Evolutionary conservation across 2,888 invertebrate species (phyloP).

Genomic region (Ophion ellenae): DNA sequence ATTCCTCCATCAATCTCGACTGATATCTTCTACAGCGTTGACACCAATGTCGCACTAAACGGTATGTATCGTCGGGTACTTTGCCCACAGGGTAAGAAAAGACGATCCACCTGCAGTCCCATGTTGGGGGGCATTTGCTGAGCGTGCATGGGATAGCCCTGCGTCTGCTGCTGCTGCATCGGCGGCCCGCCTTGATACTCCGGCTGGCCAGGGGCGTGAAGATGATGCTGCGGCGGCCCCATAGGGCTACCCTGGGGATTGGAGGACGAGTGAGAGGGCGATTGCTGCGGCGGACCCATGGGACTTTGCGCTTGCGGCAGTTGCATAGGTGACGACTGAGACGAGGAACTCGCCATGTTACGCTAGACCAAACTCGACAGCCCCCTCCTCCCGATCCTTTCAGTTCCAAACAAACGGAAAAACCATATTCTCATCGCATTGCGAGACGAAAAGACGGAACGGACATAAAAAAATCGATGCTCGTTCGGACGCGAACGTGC

Average conservation of each 20-base stretch:
- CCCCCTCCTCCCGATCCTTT: conserved; percentile 67
- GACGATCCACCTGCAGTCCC: conserved; percentile 76
- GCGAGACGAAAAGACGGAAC: background rate
- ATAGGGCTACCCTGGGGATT: conserved; percentile 84
- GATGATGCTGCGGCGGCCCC: conserved; percentile 84
- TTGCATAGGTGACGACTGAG: conserved; percentile 94
- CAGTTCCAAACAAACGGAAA: background rate
- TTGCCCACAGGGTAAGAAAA: background rate
- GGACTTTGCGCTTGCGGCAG: conserved; percentile 94
- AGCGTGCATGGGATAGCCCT: conserved; percentile 78
- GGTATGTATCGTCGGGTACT: background rate
- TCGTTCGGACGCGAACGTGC: conserved; percentile 4
- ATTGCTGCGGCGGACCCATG: conserved; percentile 94
- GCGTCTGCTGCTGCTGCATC: conserved; percentile 73
- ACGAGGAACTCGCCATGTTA: conserved; percentile 92
- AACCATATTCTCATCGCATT: background rate
- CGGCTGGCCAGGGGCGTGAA: conserved; percentile 75
- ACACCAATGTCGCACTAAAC: background rate
- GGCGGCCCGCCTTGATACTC: conserved; percentile 74
- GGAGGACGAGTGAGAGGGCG: conserved; percentile 85
- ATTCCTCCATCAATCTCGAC: too few relatives aligned
- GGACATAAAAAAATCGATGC: conserved; percentile 4
- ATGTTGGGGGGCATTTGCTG: conserved; percentile 80
- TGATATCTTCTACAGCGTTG: background rate
- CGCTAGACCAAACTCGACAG: conserved; percentile 73